Evolutionary conservation across 2,113 vertebrate genomes (phyloP).

Genomic region (Leptobrachium leishanense): DNA sequence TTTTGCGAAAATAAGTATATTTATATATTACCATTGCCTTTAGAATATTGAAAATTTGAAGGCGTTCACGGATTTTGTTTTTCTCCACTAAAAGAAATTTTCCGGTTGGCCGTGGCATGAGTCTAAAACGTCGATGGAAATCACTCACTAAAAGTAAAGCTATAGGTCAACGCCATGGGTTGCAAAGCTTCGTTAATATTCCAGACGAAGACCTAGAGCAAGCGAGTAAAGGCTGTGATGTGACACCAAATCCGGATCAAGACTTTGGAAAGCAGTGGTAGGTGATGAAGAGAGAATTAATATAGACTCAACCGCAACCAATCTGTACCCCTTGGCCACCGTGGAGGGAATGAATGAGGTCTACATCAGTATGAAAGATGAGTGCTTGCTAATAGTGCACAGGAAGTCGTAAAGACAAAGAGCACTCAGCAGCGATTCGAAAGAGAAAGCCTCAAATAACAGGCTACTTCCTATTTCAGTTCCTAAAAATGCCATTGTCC

Average conservation of each 20-base stretch:
- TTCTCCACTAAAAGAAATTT: too few species aligned
- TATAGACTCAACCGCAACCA: not conserved
- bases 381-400: not conserved
- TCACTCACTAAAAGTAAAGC: not conserved
- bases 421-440: not conserved
- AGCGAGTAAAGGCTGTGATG: not conserved
- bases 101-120: too few species aligned
- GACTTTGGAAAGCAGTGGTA: not conserved
- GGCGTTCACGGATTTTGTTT: too few species aligned
- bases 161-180: not conserved
- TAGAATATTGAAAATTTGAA: too few species aligned
- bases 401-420: constrained; percentile 33
- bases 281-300: constrained; percentile 15
- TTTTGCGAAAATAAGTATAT: too few species aligned
- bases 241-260: constrained; percentile 1
- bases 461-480: constrained; percentile 29
- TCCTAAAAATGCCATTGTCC: constrained; percentile 35
- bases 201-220: not conserved
- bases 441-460: constrained; percentile 26
- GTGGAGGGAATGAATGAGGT: not conserved
- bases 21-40: too few species aligned
- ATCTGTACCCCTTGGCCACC: not conserved
- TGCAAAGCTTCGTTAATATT: not conserved
- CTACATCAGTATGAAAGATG: not conserved
- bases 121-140: too few species aligned